Conservation (phyloP, 2,113 vertebrate species). For the Lutjanus erythropterus region DNA sequence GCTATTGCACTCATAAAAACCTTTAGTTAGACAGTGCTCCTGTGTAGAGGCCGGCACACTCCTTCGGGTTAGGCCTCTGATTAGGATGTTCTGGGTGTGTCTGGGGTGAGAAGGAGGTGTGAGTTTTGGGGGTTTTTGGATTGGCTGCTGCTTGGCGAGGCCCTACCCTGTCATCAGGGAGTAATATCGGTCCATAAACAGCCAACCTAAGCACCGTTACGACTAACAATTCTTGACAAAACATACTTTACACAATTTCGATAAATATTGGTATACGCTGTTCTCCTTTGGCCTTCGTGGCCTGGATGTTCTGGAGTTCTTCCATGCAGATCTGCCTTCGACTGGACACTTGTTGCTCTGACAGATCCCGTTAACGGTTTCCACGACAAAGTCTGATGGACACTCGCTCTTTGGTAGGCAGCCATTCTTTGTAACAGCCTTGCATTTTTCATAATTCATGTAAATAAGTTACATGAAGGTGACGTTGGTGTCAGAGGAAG, state of each 20-base stretch:
- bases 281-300: slow-evolving; percentile 64
- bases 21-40: slow-evolving; percentile 86
- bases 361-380: slow-evolving; percentile 32
- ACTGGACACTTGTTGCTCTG: slow-evolving; percentile 31
- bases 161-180: slow-evolving; percentile 73
- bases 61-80: slow-evolving; percentile 68
- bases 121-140: slow-evolving; percentile 47
- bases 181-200: slow-evolving; percentile 78
- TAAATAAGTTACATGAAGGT: slow-evolving; percentile 20
- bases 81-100: slow-evolving; percentile 48
- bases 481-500: slow-evolving; percentile 88
- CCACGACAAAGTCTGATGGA: slow-evolving; percentile 19
- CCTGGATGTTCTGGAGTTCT: slow-evolving; percentile 70
- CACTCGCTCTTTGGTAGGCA: slow-evolving; percentile 54
- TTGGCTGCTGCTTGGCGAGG: slow-evolving; percentile 63
- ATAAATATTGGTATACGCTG: slow-evolving; percentile 74
- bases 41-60: slow-evolving; percentile 78
- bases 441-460: slow-evolving; percentile 55
- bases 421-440: slow-evolving; percentile 36
- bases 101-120: slow-evolving; percentile 33
- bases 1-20: slow-evolving; percentile 89
- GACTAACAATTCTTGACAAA: slow-evolving; percentile 39
- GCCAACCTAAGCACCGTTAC: slow-evolving; percentile 81
- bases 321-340: slow-evolving; percentile 76
- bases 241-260: slow-evolving; percentile 62